Evolutionary conservation across 2,797 vertebrate species (phyloP), one percentile per base, ranked within the genome.

Genomic region (Hirundo rustica): DNA sequence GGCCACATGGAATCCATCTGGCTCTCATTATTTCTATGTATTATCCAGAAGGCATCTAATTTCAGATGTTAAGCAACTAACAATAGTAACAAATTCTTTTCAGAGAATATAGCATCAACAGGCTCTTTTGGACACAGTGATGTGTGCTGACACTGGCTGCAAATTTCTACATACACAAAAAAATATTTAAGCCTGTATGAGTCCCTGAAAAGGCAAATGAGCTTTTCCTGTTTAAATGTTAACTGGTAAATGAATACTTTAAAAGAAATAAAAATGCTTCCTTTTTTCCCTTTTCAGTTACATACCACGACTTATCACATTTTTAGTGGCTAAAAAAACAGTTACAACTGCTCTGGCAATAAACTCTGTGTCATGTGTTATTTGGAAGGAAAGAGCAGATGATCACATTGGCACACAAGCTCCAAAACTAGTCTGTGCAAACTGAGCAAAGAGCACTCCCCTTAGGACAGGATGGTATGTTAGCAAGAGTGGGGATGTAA

Each of bases 11-110:
- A 68, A 45, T 32, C 23, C 18, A 7, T 92, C 88, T 95, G 90
- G n/a, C n/a, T 84, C 17, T 61, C 64, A 62, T 87, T 94, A 92
- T 93, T 93, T 91, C 54, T 93, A n/a, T 94, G 70, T 53, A 88
- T 93, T 95, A 85, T 88, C 92, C 96, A 95, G 88, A 94, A 93
- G 89, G 36, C 83, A 70, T 94, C 83, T 93, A 86, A 92, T 95
- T 95, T 93, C 74, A 93, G 91, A 88, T 53, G 73, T 92, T 94
- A 90, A 95, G 34, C 36, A 84, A 32, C 90, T 94, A 96, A 96
- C 93, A 96, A 95, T 95, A 95, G 92, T 77, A 93, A 93, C 76
- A 92, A 84, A 90, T 81, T 66, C 44, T 88, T 95, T 66, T 66
- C 44, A 92, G 88, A 95, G 32, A 64, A 75, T 86, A 62, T 42